phyloP scores from a whole-genome alignment of 1,140 invertebrate species.

The Teleopsis dalmanni region DNA sequence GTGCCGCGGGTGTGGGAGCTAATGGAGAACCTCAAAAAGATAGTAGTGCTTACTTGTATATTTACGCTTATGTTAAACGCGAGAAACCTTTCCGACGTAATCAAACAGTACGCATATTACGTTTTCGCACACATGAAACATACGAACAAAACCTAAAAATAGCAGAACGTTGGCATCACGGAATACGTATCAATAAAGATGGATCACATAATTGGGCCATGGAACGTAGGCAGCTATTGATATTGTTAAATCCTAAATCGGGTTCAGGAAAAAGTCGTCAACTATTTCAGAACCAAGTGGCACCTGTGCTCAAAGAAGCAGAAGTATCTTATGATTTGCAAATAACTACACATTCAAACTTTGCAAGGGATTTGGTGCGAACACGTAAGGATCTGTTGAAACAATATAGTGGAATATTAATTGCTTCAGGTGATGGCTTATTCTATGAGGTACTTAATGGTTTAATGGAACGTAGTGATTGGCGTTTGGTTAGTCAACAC shows the following conservation, averaged over 20 bases:
- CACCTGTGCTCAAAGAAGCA: constrained; percentile 77
- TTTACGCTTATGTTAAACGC: constrained; percentile 76
- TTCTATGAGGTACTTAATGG: constrained; percentile 91
- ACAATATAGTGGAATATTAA: constrained; percentile 63
- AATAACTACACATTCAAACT: constrained; percentile 79
- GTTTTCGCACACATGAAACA: constrained; percentile 67
- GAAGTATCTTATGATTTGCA: constrained; percentile 78
- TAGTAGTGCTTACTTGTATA: constrained; percentile 73
- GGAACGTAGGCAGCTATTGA: constrained; percentile 49
- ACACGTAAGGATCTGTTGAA: constrained; percentile 66
- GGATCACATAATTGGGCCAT: background rate
- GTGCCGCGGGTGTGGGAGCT: constrained; percentile 42
- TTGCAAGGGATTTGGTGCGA: constrained; percentile 74
- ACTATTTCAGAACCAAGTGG: constrained; percentile 76
- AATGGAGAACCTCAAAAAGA: constrained; percentile 53
- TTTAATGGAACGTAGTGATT: constrained; percentile 77
- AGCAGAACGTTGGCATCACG: constrained; percentile 67
- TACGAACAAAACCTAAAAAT: constrained; percentile 76
- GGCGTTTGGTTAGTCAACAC: constrained; percentile 65
- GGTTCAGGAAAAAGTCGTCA: constrained; percentile 78
- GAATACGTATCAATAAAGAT: constrained; percentile 36
- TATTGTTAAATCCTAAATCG: constrained; percentile 90
- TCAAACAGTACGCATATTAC: constrained; percentile 69
- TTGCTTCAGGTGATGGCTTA: constrained; percentile 91
- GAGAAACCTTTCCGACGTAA: constrained; percentile 58